Conservation (phyloP, 2,888 invertebrate genomes). For the Phengaris alcon region DNA sequence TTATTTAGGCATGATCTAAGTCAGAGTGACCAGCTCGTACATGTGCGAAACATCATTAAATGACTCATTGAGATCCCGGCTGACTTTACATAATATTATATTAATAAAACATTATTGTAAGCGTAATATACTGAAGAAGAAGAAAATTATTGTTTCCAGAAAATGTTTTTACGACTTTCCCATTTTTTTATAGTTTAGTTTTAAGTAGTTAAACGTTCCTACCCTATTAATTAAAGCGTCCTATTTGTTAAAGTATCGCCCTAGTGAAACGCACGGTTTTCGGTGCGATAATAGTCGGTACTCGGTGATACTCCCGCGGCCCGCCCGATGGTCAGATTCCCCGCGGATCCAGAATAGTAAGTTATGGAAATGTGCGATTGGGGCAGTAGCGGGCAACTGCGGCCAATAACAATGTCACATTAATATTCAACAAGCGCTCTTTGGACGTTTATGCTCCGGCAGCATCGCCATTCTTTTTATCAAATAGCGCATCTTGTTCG, state of each 20-base stretch:
- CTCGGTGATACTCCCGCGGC: slow-evolving; percentile 41
- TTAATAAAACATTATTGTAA: too few relatives aligned
- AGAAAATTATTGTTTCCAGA: too few relatives aligned
- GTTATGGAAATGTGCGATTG: slow-evolving; percentile 79
- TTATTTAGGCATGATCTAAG: too few relatives aligned
- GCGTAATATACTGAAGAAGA: too few relatives aligned
- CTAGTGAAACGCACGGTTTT: slow-evolving; percentile 50
- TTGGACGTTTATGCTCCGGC: slow-evolving; percentile 66
- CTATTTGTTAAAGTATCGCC: neutral
- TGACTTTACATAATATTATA: too few relatives aligned
- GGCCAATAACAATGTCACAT: slow-evolving; percentile 79
- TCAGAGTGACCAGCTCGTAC: too few relatives aligned
- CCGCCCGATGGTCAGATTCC: slow-evolving; percentile 66
- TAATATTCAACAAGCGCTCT: slow-evolving; percentile 77
- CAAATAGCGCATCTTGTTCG: slow-evolving; percentile 51
- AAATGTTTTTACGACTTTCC: too few relatives aligned
- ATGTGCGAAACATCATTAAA: too few relatives aligned
- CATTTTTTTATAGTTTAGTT: too few relatives aligned
- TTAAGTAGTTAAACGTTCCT: too few relatives aligned
- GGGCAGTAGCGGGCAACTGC: slow-evolving; percentile 76
- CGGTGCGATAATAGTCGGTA: slow-evolving; percentile 61
- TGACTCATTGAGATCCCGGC: too few relatives aligned
- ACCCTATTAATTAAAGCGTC: too few relatives aligned
- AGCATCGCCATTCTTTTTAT: slow-evolving; percentile 67
- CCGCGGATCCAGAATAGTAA: slow-evolving; percentile 77